Conservation (phyloP, 2,113 vertebrate species). For the Oxygymnocypris stewartii region DNA sequence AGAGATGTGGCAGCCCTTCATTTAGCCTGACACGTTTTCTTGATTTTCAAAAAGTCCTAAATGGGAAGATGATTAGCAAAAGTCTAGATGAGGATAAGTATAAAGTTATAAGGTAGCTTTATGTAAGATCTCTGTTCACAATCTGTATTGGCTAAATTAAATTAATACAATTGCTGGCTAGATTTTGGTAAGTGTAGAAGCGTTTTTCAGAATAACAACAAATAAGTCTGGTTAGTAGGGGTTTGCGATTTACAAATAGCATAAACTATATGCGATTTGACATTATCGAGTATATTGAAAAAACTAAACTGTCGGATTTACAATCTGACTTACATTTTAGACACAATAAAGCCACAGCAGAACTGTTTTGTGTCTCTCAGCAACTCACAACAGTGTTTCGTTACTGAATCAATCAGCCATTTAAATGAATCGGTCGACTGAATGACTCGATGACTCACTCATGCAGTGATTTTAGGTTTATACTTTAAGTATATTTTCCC, state of each 20-base stretch:
- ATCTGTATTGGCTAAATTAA: not conserved
- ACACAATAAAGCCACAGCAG: too few relatives aligned
- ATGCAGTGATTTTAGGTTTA: too few relatives aligned
- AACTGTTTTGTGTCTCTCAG: too few relatives aligned
- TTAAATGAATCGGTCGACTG: too few relatives aligned
- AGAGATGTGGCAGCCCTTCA: not conserved
- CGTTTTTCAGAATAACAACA: not conserved
- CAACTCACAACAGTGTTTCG: too few relatives aligned
- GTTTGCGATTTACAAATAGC: too few relatives aligned
- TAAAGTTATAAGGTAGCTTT: not conserved
- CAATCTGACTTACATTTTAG: too few relatives aligned
- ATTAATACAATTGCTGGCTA: not conserved
- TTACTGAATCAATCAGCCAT: too few relatives aligned
- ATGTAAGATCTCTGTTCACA: not conserved
- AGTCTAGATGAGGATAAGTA: constrained; percentile 16
- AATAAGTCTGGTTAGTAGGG: not conserved
- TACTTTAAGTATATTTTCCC: too few relatives aligned
- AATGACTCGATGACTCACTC: too few relatives aligned
- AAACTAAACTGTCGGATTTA: not conserved
- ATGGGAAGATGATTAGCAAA: not conserved
- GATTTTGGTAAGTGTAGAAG: not conserved
- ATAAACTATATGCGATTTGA: too few relatives aligned
- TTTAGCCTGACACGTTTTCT: not conserved
- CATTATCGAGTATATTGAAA: not conserved
- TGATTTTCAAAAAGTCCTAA: not conserved